phyloP scores from a whole-genome alignment of 2,113 vertebrate genomes.

The Psittacus erithacus region DNA sequence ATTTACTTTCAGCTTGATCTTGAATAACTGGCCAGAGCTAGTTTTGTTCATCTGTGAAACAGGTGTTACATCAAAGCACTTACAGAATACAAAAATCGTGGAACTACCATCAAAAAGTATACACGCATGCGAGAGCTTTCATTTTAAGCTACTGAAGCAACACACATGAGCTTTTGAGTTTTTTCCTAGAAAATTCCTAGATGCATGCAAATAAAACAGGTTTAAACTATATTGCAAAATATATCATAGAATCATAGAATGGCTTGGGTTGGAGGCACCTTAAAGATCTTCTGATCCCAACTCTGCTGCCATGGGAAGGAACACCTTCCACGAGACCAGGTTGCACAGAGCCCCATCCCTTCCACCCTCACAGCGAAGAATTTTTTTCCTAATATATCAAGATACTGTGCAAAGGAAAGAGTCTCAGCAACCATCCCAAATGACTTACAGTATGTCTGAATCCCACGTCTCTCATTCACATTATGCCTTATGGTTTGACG shows the following conservation, averaged over 20 bases:
- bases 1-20: conserved; percentile 42
- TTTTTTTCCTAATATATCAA: neutral
- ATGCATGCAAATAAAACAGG: neutral
- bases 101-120: neutral
- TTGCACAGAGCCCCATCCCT: neutral
- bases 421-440: neutral
- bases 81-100: neutral
- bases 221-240: neutral
- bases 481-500: neutral
- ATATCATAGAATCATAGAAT: neutral
- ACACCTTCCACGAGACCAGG: neutral
- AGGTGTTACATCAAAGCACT: neutral
- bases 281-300: neutral
- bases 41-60: conserved; percentile 16
- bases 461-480: neutral
- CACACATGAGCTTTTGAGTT: neutral
- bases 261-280: neutral
- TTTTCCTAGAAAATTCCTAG: neutral
- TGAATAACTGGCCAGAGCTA: neutral
- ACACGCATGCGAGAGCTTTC: neutral
- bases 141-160: neutral
- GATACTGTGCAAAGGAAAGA: fast-evolving
- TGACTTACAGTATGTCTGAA: neutral
- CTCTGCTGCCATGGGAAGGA: neutral
- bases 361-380: neutral